Evolutionary conservation across 37 sponge, comb jelly and placozoan genomes (phyloP).

Genomic region (Axinella damicornis): DNA sequence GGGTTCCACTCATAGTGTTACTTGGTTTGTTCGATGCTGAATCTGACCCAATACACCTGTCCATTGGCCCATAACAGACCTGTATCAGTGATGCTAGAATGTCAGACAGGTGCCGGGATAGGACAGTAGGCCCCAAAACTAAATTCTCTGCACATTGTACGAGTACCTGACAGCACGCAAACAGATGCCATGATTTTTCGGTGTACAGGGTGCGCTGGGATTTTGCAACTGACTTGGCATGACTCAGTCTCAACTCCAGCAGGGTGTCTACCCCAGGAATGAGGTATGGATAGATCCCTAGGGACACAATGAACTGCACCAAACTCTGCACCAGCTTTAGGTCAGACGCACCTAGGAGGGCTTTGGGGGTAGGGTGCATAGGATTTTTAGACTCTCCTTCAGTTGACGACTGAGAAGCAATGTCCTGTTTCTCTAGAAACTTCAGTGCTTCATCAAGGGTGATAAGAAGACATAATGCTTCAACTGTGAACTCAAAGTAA

Average conservation of each 20-base stretch:
- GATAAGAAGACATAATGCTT: constrained; percentile 9
- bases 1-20: no score
- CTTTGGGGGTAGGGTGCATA: constrained; percentile 32
- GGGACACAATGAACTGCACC: constrained; percentile 62
- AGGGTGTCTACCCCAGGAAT: constrained; percentile 56
- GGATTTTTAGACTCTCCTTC: neutral
- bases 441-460: constrained; percentile 11
- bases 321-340: constrained; percentile 37
- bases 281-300: constrained; percentile 80
- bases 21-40: no score
- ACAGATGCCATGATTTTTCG: constrained; percentile 11
- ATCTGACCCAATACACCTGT: neutral
- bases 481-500: constrained; percentile 14
- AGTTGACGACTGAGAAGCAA: neutral
- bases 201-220: neutral
- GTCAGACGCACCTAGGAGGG: constrained; percentile 60
- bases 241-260: constrained; percentile 34
- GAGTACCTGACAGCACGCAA: constrained; percentile 4
- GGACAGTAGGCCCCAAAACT: constrained; percentile 25
- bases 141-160: neutral
- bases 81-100: constrained; percentile 60
- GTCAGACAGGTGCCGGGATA: constrained; percentile 51
- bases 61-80: constrained; percentile 31
- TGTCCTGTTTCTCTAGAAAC: neutral
- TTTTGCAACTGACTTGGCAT: constrained; percentile 1